Evolutionary conservation across 2,113 vertebrate genomes (phyloP).

Genomic region (Paedocypris sp.): DNA sequence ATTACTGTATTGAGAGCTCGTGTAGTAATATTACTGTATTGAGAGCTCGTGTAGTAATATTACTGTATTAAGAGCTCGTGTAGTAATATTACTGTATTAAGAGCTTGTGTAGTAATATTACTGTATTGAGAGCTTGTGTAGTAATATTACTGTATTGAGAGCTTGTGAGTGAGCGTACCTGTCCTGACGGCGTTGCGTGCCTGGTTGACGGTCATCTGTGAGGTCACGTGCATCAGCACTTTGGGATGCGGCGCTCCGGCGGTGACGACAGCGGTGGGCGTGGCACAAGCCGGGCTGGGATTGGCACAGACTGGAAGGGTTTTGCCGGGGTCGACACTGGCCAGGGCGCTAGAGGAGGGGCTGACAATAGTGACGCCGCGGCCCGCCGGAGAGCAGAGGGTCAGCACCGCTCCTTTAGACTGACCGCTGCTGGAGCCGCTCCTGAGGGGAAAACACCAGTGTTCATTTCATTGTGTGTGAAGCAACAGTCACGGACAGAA

Average conservation of each 20-base stretch:
- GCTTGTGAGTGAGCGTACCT: slow-evolving; percentile 56
- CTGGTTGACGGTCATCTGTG: slow-evolving; percentile 96
- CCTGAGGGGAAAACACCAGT: slow-evolving; percentile 49
- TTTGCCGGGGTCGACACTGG: slow-evolving; percentile 63
- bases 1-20: too few species aligned
- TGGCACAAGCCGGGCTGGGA: slow-evolving; percentile 42
- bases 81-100: too few species aligned
- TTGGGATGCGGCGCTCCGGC: slow-evolving; percentile 82
- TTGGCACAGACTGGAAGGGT: slow-evolving; percentile 49
- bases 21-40: too few species aligned
- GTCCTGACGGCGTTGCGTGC: slow-evolving; percentile 85
- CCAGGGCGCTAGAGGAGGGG: slow-evolving; percentile 67
- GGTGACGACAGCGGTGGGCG: slow-evolving; percentile 67
- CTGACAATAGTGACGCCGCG: slow-evolving; percentile 73
- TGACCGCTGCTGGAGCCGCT: slow-evolving; percentile 70
- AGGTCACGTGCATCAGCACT: slow-evolving; percentile 75
- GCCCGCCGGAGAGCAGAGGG: slow-evolving; percentile 67
- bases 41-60: too few species aligned
- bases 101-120: too few species aligned
- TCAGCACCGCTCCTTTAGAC: slow-evolving; percentile 74
- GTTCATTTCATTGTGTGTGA: background rate
- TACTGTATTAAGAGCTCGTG: too few species aligned
- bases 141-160: too few species aligned
- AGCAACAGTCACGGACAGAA: too few species aligned
- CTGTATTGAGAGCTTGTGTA: too few species aligned